These are phyloP conservation scores for Nomada lathburiana DNA, from an alignment of 2,888 invertebrate species.

Conservation along the genomic window DNA sequence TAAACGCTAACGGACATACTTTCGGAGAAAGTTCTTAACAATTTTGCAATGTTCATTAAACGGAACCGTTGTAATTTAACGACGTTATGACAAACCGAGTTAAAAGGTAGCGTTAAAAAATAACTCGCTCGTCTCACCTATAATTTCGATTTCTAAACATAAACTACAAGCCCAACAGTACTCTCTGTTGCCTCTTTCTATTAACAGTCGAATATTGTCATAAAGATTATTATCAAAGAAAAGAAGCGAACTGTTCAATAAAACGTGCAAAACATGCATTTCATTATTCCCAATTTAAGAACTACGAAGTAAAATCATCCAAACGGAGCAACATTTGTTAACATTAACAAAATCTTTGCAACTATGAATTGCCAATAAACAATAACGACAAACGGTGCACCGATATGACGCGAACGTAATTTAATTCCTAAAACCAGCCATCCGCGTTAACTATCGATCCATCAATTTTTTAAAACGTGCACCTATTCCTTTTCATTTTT, in stretches of 20 bases:
- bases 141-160: neutral
- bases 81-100: neutral
- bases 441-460: neutral
- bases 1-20: neutral
- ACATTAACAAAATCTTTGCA: no score
- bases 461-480: neutral
- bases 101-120: neutral
- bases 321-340: no score
- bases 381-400: no score
- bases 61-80: neutral
- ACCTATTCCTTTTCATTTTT: conserved; percentile 1
- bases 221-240: neutral
- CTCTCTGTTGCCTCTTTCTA: no score
- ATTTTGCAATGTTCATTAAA: conserved; percentile 10
- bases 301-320: neutral
- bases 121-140: no score
- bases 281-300: neutral
- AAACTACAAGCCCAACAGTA: neutral
- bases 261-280: neutral
- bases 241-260: no score
- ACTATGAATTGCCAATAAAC: no score
- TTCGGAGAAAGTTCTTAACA: neutral
- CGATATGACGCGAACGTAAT: no score
- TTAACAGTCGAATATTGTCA: neutral
- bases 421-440: no score